Base-by-base conservation (phyloP, 2,888 invertebrate genomes). In the Bembecia ichneumoniformis region DNA sequence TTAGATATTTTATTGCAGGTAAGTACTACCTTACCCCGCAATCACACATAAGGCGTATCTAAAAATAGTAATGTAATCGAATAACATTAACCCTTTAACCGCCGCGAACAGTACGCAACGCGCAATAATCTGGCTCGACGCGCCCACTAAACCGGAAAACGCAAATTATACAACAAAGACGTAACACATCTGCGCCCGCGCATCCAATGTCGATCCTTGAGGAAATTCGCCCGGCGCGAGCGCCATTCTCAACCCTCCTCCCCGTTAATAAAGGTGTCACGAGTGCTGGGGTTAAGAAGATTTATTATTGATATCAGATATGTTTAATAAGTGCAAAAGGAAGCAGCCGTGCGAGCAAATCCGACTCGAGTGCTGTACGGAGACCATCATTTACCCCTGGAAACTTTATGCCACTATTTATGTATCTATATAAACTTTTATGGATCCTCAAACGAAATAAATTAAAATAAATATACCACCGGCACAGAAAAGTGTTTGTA, bases 111-210 rank as follows among this genome's bases (percentile, higher is more conserved):
- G n/a, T n/a, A n/a, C n/a, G n/a, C n/a, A n/a, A n/a, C n/a, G n/a
- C n/a, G 28, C 28, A 28, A 46, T 76, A 72, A 81, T 80, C 69
- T 74, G 64, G 61, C 71, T 77, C 77, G 84, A 84, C 84, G 78
- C 73, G 69, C 69, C 64, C 83, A 82, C 55, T 82, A 78, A 77
- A 78, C 84, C 82, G 84, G 86, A 84, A 86, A 79, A 77, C 80
- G 81, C 82, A 79, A 84, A 84, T 83, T 82, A 77, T 74, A 79
- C 84, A 86, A 86, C 86, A 86, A 86, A 86, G 82, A 78, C 70
- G 72, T 74, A 73, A 80, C 81, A 82, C 84, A 86, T 84, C 86
- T 86, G 86, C 82, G 73, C 68, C 55, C 52, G 67, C 68, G 68
- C 71, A 70, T 64, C 51, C 48, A n/a, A n/a, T 56, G 52, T 51